Evolutionary conservation across 37 sponge, comb jelly and placozoan genomes (phyloP), one percentile per base, ranked within the genome.

Genomic region (Ephydatia muelleri): DNA sequence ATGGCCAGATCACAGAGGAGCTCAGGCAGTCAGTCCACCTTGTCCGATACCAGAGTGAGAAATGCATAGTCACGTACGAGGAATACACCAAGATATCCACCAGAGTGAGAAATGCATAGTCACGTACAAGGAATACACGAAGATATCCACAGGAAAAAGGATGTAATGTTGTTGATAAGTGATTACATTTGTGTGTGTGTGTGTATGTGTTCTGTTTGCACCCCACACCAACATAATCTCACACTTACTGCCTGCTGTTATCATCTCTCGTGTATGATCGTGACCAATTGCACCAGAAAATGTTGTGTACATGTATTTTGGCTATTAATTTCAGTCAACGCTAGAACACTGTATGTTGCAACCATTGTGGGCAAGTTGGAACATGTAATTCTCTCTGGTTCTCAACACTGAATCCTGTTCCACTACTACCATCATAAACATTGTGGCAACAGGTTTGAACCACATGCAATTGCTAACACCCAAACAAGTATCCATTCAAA

Each of bases 21-120:
- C 47, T 93, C 36, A 76, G 92, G 13, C 39, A 67, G 66, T 85
- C 87, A 3, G 73, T 99, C 26, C 64, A 84, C 27, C 80, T 95
- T 26, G 87, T 73, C 1, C 88, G 99, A 3, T 99, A 99, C 72
- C 92, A 91, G 35, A 97, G 91, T 64, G 95, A 97, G 39, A 97
- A 97, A 75, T 85, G 86, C 38, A 82, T 76, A 23, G 78, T 99
- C 19, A 67, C 88, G 11, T 96, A 96, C 79, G 88, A 86, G 28
- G 99, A 96, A 65, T 96, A 96, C 84, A 48, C 39, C 27, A 40
- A 75, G 38, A 29, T 35, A 1, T 11, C 57, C 16, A 11, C 8
- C 31, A 75, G 76, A 26, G 35, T 14, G n/a, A 26, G 3, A 8
- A n/a, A 12, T 85, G 86, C 38, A 82, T 76, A 23, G 78, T 99